Conservation (phyloP, 2,888 invertebrate genomes). For the Oegoconia quadripuncta region DNA sequence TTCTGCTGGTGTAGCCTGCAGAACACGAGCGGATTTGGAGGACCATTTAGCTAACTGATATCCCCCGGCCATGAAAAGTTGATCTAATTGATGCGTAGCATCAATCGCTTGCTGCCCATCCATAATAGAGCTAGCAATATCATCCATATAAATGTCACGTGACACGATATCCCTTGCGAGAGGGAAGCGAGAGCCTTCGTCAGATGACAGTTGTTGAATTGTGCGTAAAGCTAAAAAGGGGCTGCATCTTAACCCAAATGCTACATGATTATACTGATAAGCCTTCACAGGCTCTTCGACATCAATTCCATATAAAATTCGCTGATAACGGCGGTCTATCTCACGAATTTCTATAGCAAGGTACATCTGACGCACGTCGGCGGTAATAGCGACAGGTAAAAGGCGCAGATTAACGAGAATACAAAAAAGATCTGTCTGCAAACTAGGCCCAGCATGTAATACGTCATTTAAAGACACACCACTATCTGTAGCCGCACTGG, state of each 20-base stretch:
- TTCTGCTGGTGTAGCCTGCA: slow-evolving; percentile 10
- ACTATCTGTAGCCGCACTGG: neutral
- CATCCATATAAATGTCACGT: slow-evolving; percentile 12
- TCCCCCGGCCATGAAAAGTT: slow-evolving; percentile 13
- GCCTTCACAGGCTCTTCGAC: slow-evolving; percentile 1
- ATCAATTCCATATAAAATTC: slow-evolving; percentile 16
- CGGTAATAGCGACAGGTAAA: neutral
- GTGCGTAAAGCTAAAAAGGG: slow-evolving; percentile 17
- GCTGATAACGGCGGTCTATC: slow-evolving; percentile 12
- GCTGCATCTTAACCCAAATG: slow-evolving; percentile 15
- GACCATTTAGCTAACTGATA: slow-evolving; percentile 19
- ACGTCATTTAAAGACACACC: slow-evolving; percentile 3
- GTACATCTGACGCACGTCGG: slow-evolving; percentile 4
- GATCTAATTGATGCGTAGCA: slow-evolving; percentile 6
- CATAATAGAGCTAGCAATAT: slow-evolving; percentile 11
- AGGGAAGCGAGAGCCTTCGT: slow-evolving; percentile 6
- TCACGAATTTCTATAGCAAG: neutral
- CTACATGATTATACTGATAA: slow-evolving; percentile 14
- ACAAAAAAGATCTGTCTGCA: slow-evolving; percentile 2
- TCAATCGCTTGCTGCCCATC: neutral
- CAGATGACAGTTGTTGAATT: slow-evolving; percentile 11
- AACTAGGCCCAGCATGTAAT: slow-evolving; percentile 1
- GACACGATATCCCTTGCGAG: slow-evolving; percentile 1
- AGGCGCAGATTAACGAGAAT: slow-evolving; percentile 4
- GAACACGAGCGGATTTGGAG: slow-evolving; percentile 12